These are phyloP conservation scores for Nylanderia fulva DNA, from an alignment of 1,140 invertebrate species.

Conservation along the genomic window DNA sequence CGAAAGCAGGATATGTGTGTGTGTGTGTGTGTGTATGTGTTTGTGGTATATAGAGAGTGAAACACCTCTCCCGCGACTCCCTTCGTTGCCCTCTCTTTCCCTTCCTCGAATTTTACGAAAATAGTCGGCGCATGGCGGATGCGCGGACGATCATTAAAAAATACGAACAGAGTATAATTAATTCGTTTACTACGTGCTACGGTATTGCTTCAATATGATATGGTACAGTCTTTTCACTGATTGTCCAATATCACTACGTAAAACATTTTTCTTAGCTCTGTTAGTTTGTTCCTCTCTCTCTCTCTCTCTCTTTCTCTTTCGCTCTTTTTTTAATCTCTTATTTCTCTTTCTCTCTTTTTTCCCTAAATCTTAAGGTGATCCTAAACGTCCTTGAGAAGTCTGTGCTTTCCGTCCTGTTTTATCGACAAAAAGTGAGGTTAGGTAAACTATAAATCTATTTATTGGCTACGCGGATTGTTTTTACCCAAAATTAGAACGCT, in stretches of 20 bases:
- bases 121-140: slow-evolving; percentile 50
- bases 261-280: slow-evolving; percentile 69
- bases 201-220: slow-evolving; percentile 85
- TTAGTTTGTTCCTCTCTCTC: slow-evolving; percentile 32
- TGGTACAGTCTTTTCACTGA: slow-evolving; percentile 86
- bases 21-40: too few species aligned
- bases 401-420: too few species aligned
- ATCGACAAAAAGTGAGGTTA: too few species aligned
- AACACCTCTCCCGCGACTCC: not conserved
- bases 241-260: slow-evolving; percentile 86
- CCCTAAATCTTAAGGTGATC: slow-evolving; percentile 27
- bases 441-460: too few species aligned
- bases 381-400: too few species aligned
- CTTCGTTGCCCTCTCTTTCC: not conserved
- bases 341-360: slow-evolving; percentile 17
- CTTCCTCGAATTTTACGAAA: slow-evolving; percentile 19
- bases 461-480: too few species aligned
- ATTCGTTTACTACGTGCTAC: slow-evolving; percentile 78
- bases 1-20: slow-evolving; percentile 23
- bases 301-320: not conserved
- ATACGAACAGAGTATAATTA: slow-evolving; percentile 71
- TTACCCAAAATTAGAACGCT: too few species aligned
- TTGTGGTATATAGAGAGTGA: not conserved
- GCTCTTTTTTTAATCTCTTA: not conserved
- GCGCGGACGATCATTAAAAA: slow-evolving; percentile 63